Evolutionary conservation across 2,797 vertebrate genomes (phyloP).

Genomic region (Scarus forsteni): DNA sequence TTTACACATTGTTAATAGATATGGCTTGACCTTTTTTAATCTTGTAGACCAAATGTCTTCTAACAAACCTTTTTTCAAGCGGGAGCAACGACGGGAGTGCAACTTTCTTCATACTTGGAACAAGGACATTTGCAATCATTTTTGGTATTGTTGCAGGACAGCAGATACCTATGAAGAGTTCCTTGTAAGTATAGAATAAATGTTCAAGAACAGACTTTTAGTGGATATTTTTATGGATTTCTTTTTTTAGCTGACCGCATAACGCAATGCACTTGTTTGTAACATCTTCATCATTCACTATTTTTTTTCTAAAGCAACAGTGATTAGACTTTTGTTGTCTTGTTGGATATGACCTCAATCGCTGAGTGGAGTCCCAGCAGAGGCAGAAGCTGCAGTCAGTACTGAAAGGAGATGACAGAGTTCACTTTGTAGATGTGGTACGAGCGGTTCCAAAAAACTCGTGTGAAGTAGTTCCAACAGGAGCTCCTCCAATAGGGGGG

Average conservation of each 20-base stretch:
- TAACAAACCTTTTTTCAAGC: too few relatives aligned
- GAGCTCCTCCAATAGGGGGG: too few relatives aligned
- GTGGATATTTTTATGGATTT: too few relatives aligned
- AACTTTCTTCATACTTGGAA: neutral
- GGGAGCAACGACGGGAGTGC: too few relatives aligned
- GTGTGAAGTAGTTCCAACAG: conserved; percentile 97
- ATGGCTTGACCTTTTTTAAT: too few relatives aligned
- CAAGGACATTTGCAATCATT: neutral
- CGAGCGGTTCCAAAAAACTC: conserved; percentile 96
- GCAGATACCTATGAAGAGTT: neutral
- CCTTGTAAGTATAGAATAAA: neutral
- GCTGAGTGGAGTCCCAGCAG: neutral
- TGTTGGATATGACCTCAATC: neutral
- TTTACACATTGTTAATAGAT: too few relatives aligned
- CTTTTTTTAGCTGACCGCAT: too few relatives aligned
- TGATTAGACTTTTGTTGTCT: conserved; percentile 16
- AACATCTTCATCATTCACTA: neutral
- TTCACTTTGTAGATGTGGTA: conserved; percentile 97
- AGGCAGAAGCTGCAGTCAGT: conserved; percentile 79
- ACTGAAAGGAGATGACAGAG: conserved; percentile 96
- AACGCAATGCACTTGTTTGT: too few relatives aligned
- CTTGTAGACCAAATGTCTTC: too few relatives aligned
- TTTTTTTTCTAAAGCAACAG: neutral
- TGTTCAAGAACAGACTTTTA: too few relatives aligned
- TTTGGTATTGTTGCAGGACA: neutral